Percentiles rank a stretch among this genome's conserved stretches.
Evolutionary conservation across 2,797 vertebrate genomes (phyloP).

Genomic region (Hylomyscus alleni): DNA sequence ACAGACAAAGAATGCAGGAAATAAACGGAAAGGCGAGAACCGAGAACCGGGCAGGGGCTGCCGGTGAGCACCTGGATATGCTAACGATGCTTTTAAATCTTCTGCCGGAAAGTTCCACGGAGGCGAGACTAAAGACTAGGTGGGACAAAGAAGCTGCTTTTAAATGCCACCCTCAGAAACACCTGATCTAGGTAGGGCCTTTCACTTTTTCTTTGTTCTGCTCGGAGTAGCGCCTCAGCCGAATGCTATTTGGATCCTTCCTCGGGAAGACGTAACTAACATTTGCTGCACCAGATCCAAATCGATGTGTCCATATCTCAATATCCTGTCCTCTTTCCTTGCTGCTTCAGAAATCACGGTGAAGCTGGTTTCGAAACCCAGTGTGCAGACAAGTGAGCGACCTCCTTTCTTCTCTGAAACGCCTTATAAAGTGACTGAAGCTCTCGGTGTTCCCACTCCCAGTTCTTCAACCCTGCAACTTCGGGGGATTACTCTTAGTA

Average conservation of each 20-base stretch:
- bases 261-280: conserved; percentile 56
- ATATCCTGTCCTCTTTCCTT: not conserved
- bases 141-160: conserved; percentile 51
- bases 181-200: conserved; percentile 37
- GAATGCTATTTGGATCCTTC: not conserved
- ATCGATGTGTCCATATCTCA: not conserved
- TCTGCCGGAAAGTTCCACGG: conserved; percentile 55
- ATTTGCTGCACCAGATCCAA: conserved; percentile 60
- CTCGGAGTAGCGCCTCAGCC: not conserved
- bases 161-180: conserved; percentile 54
- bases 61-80: conserved; percentile 7
- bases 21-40: not conserved
- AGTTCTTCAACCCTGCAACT: not conserved
- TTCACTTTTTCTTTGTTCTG: conserved; percentile 62
- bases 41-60: not conserved
- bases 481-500: conserved; percentile 38
- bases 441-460: not conserved
- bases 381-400: not conserved
- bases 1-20: conserved; percentile 45
- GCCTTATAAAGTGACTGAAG: conserved; percentile 13
- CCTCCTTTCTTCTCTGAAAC: conserved; percentile 26
- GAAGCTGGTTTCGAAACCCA: conserved; percentile 37
- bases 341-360: conserved; percentile 28
- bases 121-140: conserved; percentile 16
- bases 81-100: conserved; percentile 60